phyloP scores from a whole-genome alignment of 2,797 vertebrate genomes.

The Esox masquinongy region DNA sequence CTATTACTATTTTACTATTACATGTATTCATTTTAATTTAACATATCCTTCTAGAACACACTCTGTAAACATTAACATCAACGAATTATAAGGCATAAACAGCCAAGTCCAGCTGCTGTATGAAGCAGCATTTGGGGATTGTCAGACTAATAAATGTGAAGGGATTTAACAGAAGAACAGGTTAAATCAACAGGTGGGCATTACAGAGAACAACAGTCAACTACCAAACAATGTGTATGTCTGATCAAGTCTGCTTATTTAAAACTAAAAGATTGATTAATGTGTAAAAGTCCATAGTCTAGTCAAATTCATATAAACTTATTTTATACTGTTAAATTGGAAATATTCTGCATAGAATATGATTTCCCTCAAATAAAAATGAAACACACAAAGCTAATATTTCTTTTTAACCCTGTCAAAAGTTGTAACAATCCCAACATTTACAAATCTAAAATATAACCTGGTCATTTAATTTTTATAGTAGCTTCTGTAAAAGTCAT shows the following conservation, averaged over 20 bases:
- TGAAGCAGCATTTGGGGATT: conserved; percentile 66
- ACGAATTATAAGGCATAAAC: conserved; percentile 28
- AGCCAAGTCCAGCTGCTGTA: conserved; percentile 66
- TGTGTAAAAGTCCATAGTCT: neutral
- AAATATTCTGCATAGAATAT: neutral
- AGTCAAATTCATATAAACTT: neutral
- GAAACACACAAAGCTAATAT: too few relatives aligned
- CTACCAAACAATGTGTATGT: conserved; percentile 4
- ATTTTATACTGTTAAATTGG: too few relatives aligned
- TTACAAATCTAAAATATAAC: neutral
- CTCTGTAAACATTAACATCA: conserved; percentile 48
- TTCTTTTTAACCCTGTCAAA: neutral
- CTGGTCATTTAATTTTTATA: too few relatives aligned
- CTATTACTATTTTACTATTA: too few relatives aligned
- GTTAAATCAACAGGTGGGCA: conserved; percentile 55
- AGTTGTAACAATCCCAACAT: neutral
- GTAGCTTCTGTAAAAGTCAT: neutral
- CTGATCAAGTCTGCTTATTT: neutral
- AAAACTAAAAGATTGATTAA: too few relatives aligned
- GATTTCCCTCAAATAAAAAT: neutral
- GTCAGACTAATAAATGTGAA: conserved; percentile 68
- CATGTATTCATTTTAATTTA: neutral
- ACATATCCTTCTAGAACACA: neutral
- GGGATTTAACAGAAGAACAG: conserved; percentile 53
- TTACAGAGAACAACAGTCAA: conserved; percentile 50